These are phyloP conservation scores for Tupaia chinensis DNA, from an alignment of 2,113 vertebrate species.

Conservation along the genomic window DNA sequence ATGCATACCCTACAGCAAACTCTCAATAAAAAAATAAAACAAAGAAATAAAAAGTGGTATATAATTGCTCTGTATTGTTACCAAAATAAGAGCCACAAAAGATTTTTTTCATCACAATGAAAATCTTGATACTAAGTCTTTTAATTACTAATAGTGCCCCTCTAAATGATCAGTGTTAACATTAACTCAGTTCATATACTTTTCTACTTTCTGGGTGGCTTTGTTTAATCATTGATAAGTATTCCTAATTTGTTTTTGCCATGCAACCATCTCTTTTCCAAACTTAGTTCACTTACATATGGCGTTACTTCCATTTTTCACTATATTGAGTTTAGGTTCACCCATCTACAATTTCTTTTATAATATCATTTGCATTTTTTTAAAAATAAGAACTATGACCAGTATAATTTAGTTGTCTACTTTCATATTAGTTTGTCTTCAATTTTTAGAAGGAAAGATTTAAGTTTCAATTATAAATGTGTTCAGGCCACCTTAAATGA, in stretches of 20 bases:
- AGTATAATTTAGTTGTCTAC: neutral
- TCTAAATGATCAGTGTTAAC: neutral
- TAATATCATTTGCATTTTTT: neutral
- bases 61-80: neutral
- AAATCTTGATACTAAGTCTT: neutral
- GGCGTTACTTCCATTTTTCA: neutral
- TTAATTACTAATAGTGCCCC: neutral
- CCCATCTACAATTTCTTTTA: neutral
- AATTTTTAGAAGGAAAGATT: constrained; percentile 24
- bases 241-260: neutral
- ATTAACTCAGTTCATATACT: neutral
- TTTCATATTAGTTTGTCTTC: neutral
- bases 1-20: no score
- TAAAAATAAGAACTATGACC: neutral
- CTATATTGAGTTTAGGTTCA: neutral
- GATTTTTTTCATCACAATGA: neutral
- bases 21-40: no score
- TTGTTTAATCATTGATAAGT: constrained; percentile 18
- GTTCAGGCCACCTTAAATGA: neutral
- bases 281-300: neutral
- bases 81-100: neutral
- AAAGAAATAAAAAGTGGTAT: no score
- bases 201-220: neutral
- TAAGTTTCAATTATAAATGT: neutral
- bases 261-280: neutral